Base-by-base conservation (phyloP, 92 coral and sea anemone genomes). In the Umimayanthus kanabou region DNA sequence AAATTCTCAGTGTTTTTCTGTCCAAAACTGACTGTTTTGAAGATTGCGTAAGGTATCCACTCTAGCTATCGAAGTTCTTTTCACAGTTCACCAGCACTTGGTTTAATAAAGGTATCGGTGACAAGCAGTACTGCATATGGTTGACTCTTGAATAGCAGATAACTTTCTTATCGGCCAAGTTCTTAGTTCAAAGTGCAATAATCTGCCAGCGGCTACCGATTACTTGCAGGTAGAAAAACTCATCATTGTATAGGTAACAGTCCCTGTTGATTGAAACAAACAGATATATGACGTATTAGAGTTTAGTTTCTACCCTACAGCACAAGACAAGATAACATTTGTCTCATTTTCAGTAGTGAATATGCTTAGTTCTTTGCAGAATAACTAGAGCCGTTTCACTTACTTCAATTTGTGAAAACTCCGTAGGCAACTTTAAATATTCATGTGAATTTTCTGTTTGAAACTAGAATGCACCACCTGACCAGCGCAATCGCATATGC, bases 391-490 rank as follows among this genome's bases (percentile, higher is more conserved):
- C 49, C n/a, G 55, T 26, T 78, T 9, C 18, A 3, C 2, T 47
- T 26, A 47, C 65, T 58, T 4, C 81, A 49, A 6, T 49, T 49
- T 78, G 58, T 78, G 57, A 78, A 47, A 78, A 49, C 61, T 45
- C 39, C 18, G 4, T n/a, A 15, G 65, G 64, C n/a, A 78, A 58
- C 26, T 78, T 78, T 78, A 78, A 47, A 49, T n/a, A 78, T 78
- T 49, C 66, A 78, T 78, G 8, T 2, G 43, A 78, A 18, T 26
- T 8, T 61, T 20, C 69, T 25, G 1, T 18, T 61, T 61, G 22
- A 61, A 61, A 11, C 58, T 61, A 61, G 69, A 18, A 61, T 4
- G 25, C 69, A 2, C n/a, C 22, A 18, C 65, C 65, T 0, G 2
- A 18, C 58, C 58, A 53, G 18, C 58, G 58, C 58, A 53, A 53